These are phyloP conservation scores for Andrena flavipes DNA, from an alignment of 2,888 invertebrate genomes.

Conservation along the genomic window DNA sequence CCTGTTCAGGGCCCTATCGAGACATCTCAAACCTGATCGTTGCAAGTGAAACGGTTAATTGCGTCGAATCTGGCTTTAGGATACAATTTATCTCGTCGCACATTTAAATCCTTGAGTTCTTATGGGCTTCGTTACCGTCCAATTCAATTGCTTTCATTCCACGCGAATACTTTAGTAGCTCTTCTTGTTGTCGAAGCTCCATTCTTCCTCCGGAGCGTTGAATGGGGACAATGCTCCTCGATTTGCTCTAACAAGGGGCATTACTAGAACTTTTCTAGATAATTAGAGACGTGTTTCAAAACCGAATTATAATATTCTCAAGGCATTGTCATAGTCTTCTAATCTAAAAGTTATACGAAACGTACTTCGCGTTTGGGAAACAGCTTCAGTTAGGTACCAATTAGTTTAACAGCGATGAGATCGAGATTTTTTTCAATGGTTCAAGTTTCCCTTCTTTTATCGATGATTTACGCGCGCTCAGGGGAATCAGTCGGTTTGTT, in stretches of 20 bases:
- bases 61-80: background rate
- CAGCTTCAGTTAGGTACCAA: background rate
- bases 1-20: slow-evolving; percentile 22
- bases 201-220: background rate
- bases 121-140: slow-evolving; percentile 14
- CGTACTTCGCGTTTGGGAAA: background rate
- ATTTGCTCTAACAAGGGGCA: background rate
- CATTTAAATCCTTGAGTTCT: slow-evolving; percentile 3
- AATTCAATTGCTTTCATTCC: slow-evolving; percentile 6
- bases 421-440: background rate
- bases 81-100: slow-evolving; percentile 17
- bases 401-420: background rate
- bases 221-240: background rate
- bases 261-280: background rate
- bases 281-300: background rate
- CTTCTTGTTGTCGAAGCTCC: background rate
- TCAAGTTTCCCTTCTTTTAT: background rate
- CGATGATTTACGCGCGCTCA: background rate
- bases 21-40: slow-evolving; percentile 22
- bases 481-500: slow-evolving; percentile 1
- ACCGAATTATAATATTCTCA: background rate
- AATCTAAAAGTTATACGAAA: background rate
- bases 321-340: background rate
- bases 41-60: slow-evolving; percentile 9
- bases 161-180: slow-evolving; percentile 14